phyloP scores from a whole-genome alignment of 2,888 invertebrate genomes.

The Drosophila barbarae region DNA sequence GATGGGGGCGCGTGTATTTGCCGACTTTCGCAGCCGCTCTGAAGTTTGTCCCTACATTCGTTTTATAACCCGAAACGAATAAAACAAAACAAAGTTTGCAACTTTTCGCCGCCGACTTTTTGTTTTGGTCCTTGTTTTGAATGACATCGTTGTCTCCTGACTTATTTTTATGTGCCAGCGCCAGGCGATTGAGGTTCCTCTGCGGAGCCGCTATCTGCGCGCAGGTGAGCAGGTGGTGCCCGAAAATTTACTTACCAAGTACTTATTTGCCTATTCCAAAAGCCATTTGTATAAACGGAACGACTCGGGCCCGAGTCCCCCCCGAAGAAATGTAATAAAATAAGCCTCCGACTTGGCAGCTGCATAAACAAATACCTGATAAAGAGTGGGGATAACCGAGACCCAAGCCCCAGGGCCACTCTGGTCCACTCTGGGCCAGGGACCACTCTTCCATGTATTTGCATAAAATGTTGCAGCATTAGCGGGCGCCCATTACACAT shows the following conservation, averaged over 20 bases:
- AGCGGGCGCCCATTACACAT: constrained; percentile 28
- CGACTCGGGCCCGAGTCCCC: constrained; percentile 11
- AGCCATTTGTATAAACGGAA: constrained; percentile 62
- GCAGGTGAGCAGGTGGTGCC: constrained; percentile 41
- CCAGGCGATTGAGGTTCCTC: constrained; percentile 39
- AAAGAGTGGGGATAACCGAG: constrained; percentile 33
- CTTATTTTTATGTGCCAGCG: constrained; percentile 61
- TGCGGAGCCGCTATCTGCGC: not conserved
- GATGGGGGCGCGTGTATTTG: constrained; percentile 45
- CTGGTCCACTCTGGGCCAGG: constrained; percentile 37
- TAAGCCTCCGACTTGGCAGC: constrained; percentile 59
- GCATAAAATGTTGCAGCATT: constrained; percentile 63
- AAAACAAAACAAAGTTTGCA: constrained; percentile 65
- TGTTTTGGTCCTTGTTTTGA: constrained; percentile 59
- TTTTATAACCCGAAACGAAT: constrained; percentile 65
- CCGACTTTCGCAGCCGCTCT: constrained; percentile 51
- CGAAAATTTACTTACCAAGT: constrained; percentile 70
- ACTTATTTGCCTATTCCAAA: constrained; percentile 71
- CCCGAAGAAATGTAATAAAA: constrained; percentile 60
- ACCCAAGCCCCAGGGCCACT: not conserved
- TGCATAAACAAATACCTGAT: constrained; percentile 71
- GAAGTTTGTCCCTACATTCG: constrained; percentile 67
- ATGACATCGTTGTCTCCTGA: constrained; percentile 65
- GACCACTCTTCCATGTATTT: constrained; percentile 47
- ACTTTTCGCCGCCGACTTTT: constrained; percentile 55